phyloP scores from a whole-genome alignment of 2,797 vertebrate genomes.

The Peromyscus melanophrys region DNA sequence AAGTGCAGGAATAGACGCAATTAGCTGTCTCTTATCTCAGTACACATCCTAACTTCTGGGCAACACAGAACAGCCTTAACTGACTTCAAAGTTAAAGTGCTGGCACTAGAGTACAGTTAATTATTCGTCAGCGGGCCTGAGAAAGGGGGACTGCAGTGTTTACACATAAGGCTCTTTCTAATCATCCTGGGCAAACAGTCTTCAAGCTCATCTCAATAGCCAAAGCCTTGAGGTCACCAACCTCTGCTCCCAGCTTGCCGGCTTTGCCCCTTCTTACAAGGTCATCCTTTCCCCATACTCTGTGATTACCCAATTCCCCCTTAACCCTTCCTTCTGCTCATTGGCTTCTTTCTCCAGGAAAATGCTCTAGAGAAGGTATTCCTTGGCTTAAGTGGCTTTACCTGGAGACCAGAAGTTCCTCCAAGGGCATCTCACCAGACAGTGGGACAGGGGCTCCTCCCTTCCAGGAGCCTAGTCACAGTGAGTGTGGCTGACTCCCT shows the following conservation, averaged over 20 bases:
- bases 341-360: neutral
- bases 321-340: neutral
- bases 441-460: neutral
- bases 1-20: neutral
- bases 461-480: neutral
- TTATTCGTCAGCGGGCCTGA: neutral
- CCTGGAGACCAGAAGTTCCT: neutral
- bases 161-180: neutral
- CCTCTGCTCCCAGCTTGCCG: too few relatives aligned
- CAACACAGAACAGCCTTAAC: neutral
- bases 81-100: neutral
- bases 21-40: neutral
- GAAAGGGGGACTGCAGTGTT: neutral
- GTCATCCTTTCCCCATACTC: too few relatives aligned
- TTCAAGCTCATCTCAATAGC: neutral
- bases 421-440: neutral
- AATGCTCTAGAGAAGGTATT: neutral
- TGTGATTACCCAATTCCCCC: neutral
- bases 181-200: neutral
- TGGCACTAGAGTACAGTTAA: neutral
- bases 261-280: neutral
- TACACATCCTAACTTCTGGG: neutral
- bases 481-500: neutral
- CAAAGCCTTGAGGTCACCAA: neutral
- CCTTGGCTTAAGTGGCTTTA: neutral